Evolutionary conservation across 2,888 invertebrate genomes (phyloP).

Genomic region (Ormyrus labotus): DNA sequence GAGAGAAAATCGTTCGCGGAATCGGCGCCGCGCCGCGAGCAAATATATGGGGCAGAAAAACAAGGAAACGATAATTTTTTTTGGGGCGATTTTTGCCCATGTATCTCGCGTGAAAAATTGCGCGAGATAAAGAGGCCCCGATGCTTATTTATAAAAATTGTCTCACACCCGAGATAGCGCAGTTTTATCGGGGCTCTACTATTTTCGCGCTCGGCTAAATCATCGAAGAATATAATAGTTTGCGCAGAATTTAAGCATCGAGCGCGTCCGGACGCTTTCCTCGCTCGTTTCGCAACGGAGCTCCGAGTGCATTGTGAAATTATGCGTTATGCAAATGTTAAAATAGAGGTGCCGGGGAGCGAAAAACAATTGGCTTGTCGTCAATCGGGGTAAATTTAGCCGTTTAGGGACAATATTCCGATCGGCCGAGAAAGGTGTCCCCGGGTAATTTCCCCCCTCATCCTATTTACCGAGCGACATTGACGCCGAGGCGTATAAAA

Average conservation of each 20-base stretch:
- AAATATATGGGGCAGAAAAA: too few species aligned
- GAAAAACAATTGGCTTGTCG: conserved; percentile 20
- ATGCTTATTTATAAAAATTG: too few species aligned
- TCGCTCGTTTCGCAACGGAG: conserved; percentile 27
- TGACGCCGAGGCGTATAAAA: too few species aligned
- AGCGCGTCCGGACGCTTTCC: conserved; percentile 34
- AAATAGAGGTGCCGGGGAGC: conserved; percentile 21
- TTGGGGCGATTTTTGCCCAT: too few species aligned
- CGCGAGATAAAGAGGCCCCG: too few species aligned
- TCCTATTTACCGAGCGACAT: background rate
- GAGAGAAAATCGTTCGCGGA: too few species aligned
- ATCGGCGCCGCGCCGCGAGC: too few species aligned
- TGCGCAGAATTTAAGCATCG: background rate
- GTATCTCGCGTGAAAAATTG: too few species aligned
- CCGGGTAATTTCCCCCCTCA: conserved; percentile 26
- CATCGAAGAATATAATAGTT: background rate
- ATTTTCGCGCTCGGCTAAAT: background rate
- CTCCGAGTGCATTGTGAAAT: conserved; percentile 38
- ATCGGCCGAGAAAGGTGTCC: conserved; percentile 6
- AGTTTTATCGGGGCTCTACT: background rate
- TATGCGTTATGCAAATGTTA: conserved; percentile 51
- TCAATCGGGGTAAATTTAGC: background rate
- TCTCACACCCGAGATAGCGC: too few species aligned
- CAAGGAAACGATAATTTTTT: too few species aligned
- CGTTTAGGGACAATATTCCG: background rate